Percentiles rank a stretch among this genome's conserved stretches.
Conservation (phyloP, 2,888 invertebrate genomes). For the Melanophora roralis region DNA sequence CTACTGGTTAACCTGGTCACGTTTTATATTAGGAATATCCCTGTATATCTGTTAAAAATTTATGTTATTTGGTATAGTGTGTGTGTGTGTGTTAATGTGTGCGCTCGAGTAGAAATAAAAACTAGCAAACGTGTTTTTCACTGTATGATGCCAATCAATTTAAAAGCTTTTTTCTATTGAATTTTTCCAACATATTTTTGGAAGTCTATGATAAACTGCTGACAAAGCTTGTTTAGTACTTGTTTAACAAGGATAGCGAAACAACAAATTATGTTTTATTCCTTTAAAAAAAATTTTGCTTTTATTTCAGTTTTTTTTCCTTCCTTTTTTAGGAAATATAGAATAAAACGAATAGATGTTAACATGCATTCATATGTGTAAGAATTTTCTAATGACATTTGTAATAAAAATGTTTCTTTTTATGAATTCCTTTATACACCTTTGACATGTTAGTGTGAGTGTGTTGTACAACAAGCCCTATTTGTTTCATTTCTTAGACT, state of each 20-base stretch:
- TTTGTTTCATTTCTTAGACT: not conserved
- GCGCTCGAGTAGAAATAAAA: constrained; percentile 10
- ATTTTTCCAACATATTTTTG: constrained; percentile 33
- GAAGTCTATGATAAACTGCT: constrained; percentile 49
- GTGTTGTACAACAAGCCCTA: not conserved
- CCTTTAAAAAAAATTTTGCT: not conserved
- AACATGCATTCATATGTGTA: constrained; percentile 32
- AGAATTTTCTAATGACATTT: constrained; percentile 33
- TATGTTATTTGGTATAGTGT: not conserved
- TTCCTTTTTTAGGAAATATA: not conserved
- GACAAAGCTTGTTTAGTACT: constrained; percentile 54
- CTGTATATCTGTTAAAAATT: not conserved
- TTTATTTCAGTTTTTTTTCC: not conserved
- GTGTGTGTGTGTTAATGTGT: not conserved
- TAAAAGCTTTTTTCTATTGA: constrained; percentile 55
- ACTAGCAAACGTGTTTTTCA: constrained; percentile 58
- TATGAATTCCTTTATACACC: not conserved
- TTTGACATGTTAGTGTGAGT: not conserved
- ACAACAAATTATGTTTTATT: constrained; percentile 12
- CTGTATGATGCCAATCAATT: constrained; percentile 61
- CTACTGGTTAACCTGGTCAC: constrained; percentile 49
- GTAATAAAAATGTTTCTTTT: constrained; percentile 40
- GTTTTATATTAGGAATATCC: constrained; percentile 40
- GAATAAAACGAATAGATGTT: constrained; percentile 46
- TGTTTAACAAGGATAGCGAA: constrained; percentile 1